phyloP scores from a whole-genome alignment of 1,140 invertebrate species.

The Caenorhabditis remanei region DNA sequence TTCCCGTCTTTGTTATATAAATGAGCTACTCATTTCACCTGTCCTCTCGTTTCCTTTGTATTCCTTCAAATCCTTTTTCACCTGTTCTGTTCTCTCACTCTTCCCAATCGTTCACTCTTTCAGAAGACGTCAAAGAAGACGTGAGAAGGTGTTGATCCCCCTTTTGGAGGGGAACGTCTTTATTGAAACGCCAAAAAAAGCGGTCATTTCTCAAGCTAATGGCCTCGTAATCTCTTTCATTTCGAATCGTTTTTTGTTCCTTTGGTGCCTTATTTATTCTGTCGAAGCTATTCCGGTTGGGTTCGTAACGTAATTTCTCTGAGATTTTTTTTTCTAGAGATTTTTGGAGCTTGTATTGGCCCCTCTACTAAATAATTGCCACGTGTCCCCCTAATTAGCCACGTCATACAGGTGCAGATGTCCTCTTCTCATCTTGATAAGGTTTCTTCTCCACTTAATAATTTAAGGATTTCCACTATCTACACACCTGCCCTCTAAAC shows the following conservation, averaged over 20 bases:
- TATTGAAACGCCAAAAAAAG: constrained; percentile 14
- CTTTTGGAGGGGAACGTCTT: background rate
- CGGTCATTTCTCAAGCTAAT: background rate
- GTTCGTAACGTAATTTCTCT: no score
- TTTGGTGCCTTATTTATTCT: background rate
- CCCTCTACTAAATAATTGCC: background rate
- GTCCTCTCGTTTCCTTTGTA: no score
- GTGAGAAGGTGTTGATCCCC: background rate
- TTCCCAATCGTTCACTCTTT: background rate
- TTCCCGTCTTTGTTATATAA: no score
- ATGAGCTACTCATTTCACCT: no score
- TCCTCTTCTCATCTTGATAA: constrained; percentile 15
- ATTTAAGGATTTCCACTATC: background rate
- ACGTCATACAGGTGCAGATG: background rate
- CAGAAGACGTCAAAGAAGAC: background rate
- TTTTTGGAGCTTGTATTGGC: background rate
- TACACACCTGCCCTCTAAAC: background rate
- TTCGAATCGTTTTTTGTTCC: background rate
- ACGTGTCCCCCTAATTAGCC: background rate
- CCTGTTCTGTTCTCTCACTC: background rate
- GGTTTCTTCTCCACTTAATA: background rate
- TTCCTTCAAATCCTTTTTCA: no score
- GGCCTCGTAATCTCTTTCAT: background rate
- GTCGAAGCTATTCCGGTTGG: background rate
- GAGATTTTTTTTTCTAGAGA: no score